Base-by-base conservation (phyloP, 2,797 vertebrate species). In the Fringilla coelebs region DNA sequence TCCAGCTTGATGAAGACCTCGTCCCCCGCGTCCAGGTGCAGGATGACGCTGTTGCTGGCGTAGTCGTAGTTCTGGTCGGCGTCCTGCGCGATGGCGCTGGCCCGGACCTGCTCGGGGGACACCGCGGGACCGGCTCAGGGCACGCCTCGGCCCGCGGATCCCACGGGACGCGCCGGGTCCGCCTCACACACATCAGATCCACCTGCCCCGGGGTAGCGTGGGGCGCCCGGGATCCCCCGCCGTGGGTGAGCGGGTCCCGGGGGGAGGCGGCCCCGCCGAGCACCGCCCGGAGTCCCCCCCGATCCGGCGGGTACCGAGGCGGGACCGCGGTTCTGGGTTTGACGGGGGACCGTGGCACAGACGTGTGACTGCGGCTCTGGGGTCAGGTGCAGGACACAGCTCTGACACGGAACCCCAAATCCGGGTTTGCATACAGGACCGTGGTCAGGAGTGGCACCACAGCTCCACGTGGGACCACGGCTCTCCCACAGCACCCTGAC, bases 11-110 rank as follows among this genome's bases (percentile, higher is more conserved):
- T 99, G 98, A 99, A 99, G 92, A 99, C 98, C 92, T 99, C 99
- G 25, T 99, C 99, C 3, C 99, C 99, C 0, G 98, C 99, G 32
- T 99, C 99, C 98, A 99, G 98, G 97, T 99, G 99, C 94, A 99
- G 98, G 97, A 99, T 99, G 96, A 99, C 99, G 49, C 99, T 99
- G 98, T 99, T 99, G 97, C 99, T 99, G 95, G 99, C 99, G 25
- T 99, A 99, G 98, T 99, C 99, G 7, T 99, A 99, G 98, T 99
- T 99, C 98, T 99, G 99, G 96, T 99, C 99, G 0, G 99, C 99
- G 2, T 99, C 99, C 97, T 99, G 99, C 22, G 99, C 99, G 21
- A 99, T 99, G 96, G 99, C 99, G 5, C 99, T 99, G 96, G 99
- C 99, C 89, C 99, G 98, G 16, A 99, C 99, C 99, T 99, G 97